Base-by-base conservation (phyloP, 2,888 invertebrate species). In the Laothoe populi region DNA sequence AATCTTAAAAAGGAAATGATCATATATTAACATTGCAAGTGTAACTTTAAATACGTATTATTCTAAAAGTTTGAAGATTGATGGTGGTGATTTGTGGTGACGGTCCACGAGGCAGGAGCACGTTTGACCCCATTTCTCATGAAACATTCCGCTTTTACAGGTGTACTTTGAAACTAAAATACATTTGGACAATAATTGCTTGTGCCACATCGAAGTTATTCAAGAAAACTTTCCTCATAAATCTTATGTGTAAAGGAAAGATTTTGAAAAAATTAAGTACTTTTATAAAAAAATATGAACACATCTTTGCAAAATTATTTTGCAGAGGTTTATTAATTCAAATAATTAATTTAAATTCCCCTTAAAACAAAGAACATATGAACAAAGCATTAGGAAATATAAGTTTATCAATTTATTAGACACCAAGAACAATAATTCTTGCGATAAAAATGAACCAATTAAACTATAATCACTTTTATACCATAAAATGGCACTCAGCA, bases 41-140 rank as follows among this genome's bases (percentile, higher is more conserved):
- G 13, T n/a, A 42, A 26, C 11, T 58, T 26, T 35, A 38, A 60
- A 16, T 46, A 8, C 16, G 23, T 26, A 10, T 65, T 60, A 67
- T 68, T 68, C 45, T 66, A 62, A 74, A 79, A 72, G 72, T 76
- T 72, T 62, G 46, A 71, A 78, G 82, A 82, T 82, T 80, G 80
- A 83, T 83, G 73, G 74, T 71, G 19, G 64, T 64, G 63, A 68
- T 75, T 72, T 68, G 70, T 66, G 66, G 63, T 72, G 69, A 75
- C 72, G 71, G 74, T 72, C 62, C 65, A 60, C 65, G 59, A 62
- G n/a, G n/a, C n/a, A n/a, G n/a, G n/a, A n/a, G 64, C 74, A 69
- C 70, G 72, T 62, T 62, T 70, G 79, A 71, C 81, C 78, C 73
- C 72, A 64, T 69, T 73, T 57, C 23, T 11, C 75, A 78, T 77